phyloP scores from a whole-genome alignment of 2,888 invertebrate species.

The Antheraea yamamai region DNA sequence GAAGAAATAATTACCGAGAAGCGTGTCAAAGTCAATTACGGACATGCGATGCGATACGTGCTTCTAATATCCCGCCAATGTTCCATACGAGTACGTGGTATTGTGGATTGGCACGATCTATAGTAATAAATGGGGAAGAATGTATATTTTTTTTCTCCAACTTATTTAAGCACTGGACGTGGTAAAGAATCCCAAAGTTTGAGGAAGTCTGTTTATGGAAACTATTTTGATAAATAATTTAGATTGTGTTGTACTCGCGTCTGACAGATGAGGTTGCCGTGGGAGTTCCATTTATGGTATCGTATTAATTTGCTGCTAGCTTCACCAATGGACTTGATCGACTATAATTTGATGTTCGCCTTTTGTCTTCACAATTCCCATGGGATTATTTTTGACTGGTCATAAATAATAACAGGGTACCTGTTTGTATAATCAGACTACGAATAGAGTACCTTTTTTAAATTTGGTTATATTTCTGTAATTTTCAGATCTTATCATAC shows the following conservation, averaged over 20 bases:
- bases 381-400: background rate
- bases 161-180: constrained; percentile 32
- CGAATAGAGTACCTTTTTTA: no score
- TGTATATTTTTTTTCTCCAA: constrained; percentile 29
- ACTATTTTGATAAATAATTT: constrained; percentile 75
- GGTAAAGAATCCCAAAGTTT: constrained; percentile 53
- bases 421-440: no score
- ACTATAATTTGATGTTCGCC: background rate
- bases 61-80: background rate
- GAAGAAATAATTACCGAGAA: constrained; percentile 49
- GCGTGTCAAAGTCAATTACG: constrained; percentile 29
- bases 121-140: constrained; percentile 26
- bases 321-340: constrained; percentile 8
- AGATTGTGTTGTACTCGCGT: constrained; percentile 67
- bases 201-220: constrained; percentile 76
- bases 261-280: constrained; percentile 72
- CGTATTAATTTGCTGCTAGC: constrained; percentile 56
- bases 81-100: background rate
- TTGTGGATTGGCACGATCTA: background rate
- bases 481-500: no score
- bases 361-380: constrained; percentile 8
- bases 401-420: background rate
- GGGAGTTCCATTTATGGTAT: constrained; percentile 68
- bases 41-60: background rate
- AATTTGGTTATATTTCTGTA: no score